Percentiles rank a stretch among this genome's conserved stretches.
phyloP scores from a whole-genome alignment of 2,888 invertebrate genomes.

The Polymixis lichenea region DNA sequence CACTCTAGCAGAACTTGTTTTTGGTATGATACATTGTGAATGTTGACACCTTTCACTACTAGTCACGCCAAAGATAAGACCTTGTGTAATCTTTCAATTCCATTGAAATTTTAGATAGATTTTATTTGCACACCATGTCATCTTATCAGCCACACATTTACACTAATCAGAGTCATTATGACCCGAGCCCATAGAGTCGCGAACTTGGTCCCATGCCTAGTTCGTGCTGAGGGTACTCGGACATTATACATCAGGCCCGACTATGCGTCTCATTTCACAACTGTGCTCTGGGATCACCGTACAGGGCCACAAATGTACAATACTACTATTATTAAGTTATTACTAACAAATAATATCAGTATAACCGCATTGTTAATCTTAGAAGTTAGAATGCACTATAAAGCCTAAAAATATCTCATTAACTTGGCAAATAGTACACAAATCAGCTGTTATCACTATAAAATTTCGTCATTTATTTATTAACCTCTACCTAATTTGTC shows the following conservation, averaged over 20 bases:
- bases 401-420: not conserved
- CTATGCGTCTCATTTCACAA: slow-evolving; percentile 87
- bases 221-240: slow-evolving; percentile 89
- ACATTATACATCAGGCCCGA: slow-evolving; percentile 82
- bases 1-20: not conserved
- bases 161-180: not conserved
- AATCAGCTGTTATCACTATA: slow-evolving; percentile 20
- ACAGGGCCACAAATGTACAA: slow-evolving; percentile 80
- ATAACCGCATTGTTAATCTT: not conserved
- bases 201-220: slow-evolving; percentile 79
- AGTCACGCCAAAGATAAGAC: not conserved
- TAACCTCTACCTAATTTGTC: slow-evolving; percentile 1
- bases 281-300: slow-evolving; percentile 87
- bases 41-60: slow-evolving; percentile 8
- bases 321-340: not conserved
- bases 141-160: not conserved
- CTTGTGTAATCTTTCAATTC: not conserved
- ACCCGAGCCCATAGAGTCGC: slow-evolving; percentile 89
- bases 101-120: not conserved
- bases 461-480: slow-evolving; percentile 2
- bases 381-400: not conserved
- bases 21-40: not conserved
- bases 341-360: not conserved
- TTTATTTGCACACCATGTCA: not conserved
- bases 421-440: not conserved